phyloP scores from a whole-genome alignment of 2,797 vertebrate species.

The Hylomyscus alleni region DNA sequence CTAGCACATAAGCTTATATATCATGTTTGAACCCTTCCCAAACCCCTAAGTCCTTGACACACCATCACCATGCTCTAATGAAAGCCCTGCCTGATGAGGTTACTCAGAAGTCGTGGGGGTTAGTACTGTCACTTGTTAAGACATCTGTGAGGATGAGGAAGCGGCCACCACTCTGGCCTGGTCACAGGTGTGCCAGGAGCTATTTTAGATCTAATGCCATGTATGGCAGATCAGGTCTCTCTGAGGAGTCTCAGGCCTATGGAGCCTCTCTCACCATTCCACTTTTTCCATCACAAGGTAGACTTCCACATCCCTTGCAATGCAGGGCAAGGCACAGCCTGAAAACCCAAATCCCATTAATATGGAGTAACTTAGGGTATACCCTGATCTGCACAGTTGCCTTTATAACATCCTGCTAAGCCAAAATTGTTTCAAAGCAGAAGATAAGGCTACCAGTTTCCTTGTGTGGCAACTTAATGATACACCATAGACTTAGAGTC shows the following conservation, averaged over 20 bases:
- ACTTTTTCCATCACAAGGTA: neutral
- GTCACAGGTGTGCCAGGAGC: too few species aligned
- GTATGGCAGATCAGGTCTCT: too few species aligned
- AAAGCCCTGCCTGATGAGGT: too few species aligned
- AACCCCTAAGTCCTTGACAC: too few species aligned
- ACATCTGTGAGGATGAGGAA: too few species aligned
- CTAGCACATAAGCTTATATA: too few species aligned
- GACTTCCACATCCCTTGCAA: neutral
- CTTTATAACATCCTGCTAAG: neutral
- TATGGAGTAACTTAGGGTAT: neutral
- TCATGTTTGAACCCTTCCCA: too few species aligned
- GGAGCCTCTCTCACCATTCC: neutral
- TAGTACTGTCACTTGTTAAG: too few species aligned
- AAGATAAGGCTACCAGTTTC: neutral
- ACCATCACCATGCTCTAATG: too few species aligned
- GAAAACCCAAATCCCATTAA: neutral
- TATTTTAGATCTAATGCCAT: too few species aligned
- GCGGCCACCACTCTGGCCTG: too few species aligned
- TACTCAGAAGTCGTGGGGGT: too few species aligned
- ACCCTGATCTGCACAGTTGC: neutral
- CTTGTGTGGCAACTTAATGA: slow-evolving; percentile 24
- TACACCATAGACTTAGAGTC: slow-evolving; percentile 31
- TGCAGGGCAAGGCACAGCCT: neutral
- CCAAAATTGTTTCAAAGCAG: slow-evolving; percentile 39
- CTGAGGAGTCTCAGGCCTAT: neutral